Evolutionary conservation across 2,888 invertebrate species (phyloP).

Genomic region (Loripinus fragilis): DNA sequence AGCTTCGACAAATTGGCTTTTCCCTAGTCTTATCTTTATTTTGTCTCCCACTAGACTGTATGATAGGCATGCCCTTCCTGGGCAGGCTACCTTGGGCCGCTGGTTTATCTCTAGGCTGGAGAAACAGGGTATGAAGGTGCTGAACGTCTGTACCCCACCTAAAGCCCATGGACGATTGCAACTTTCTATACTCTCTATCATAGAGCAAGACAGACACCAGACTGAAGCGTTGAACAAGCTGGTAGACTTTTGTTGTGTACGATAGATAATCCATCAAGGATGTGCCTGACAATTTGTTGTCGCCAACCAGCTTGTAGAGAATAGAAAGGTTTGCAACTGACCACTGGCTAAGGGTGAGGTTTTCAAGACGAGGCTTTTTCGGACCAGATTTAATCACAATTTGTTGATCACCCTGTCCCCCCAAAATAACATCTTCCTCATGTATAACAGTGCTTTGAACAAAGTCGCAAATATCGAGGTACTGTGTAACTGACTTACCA

Average conservation of each 20-base stretch:
- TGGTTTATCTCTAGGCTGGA: background rate
- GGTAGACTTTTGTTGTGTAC: slow-evolving; percentile 5
- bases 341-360: slow-evolving; percentile 1
- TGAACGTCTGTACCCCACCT: slow-evolving; percentile 16
- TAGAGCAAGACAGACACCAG: background rate
- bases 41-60: background rate
- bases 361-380: background rate
- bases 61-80: background rate
- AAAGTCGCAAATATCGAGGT: slow-evolving; percentile 8
- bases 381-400: background rate
- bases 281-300: background rate
- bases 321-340: slow-evolving; percentile 12
- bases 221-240: background rate
- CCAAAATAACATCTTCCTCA: slow-evolving; percentile 14
- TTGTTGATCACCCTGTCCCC: background rate
- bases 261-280: background rate
- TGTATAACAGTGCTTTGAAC: background rate
- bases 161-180: background rate
- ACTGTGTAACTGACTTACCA: background rate
- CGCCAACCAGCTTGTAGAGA: background rate
- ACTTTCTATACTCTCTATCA: background rate
- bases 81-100: background rate
- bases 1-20: slow-evolving; percentile 8
- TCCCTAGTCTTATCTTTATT: background rate
- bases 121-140: slow-evolving; percentile 15